A percentile compares a stretch with the other conserved stretches of the same genome.
phyloP scores from a whole-genome alignment of 2,113 vertebrate species.

The Orthonyx spaldingii region DNA sequence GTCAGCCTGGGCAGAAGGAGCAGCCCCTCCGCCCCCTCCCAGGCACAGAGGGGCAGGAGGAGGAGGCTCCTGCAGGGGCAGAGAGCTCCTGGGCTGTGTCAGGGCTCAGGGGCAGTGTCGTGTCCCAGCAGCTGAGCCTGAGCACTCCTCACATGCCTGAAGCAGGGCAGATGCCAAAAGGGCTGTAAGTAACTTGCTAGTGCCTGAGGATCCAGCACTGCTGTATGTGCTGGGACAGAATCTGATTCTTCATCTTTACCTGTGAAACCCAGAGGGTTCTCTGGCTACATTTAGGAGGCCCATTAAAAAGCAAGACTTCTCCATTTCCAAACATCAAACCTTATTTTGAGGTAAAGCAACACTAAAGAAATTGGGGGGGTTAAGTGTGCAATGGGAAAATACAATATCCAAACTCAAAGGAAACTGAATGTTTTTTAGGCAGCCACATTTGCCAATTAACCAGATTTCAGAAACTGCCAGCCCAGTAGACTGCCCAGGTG shows the following conservation, averaged over 20 bases:
- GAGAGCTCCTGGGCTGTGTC: background rate
- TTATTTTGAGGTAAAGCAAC: background rate
- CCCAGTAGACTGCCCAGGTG: background rate
- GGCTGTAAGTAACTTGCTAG: no score
- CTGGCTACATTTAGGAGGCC: background rate
- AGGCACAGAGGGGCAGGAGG: background rate
- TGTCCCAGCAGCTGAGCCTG: background rate
- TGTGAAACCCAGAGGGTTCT: background rate
- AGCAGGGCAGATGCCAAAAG: background rate
- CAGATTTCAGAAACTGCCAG: background rate
- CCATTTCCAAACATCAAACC: background rate
- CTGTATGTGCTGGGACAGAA: background rate
- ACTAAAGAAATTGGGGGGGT: background rate
- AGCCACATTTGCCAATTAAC: background rate
- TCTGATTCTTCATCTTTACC: background rate
- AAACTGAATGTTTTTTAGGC: background rate
- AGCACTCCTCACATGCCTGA: accelerated
- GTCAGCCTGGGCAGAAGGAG: background rate
- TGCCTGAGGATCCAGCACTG: background rate
- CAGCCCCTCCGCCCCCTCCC: no score
- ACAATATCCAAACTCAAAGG: background rate
- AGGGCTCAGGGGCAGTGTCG: background rate
- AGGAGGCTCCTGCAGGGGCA: background rate
- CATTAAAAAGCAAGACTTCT: background rate
- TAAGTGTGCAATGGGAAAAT: background rate